phyloP scores from a whole-genome alignment of 2,888 invertebrate genomes.

The Tribolium freemani region DNA sequence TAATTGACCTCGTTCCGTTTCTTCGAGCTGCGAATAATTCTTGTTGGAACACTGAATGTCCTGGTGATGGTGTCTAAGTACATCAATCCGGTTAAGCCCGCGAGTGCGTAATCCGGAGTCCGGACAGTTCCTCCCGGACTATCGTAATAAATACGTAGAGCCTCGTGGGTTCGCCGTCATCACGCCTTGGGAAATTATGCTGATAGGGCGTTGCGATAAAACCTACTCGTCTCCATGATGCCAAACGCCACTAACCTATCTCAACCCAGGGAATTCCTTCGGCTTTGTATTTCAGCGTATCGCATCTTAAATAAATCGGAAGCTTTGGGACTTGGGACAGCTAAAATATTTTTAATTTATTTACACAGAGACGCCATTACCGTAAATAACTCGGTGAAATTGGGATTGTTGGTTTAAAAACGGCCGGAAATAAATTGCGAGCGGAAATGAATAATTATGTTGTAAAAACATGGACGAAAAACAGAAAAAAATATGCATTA shows the following conservation, averaged over 20 bases:
- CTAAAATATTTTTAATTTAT: conserved; percentile 31
- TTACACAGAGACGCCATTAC: conserved; percentile 3
- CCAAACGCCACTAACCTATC: conserved; percentile 49
- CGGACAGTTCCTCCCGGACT: conserved; percentile 44
- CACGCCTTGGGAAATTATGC: conserved; percentile 56
- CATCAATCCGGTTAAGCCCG: neutral
- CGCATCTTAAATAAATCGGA: conserved; percentile 29
- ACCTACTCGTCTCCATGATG: conserved; percentile 49
- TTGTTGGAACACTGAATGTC: too few relatives aligned
- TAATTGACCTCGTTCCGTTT: too few relatives aligned
- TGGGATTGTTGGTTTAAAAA: conserved; percentile 1
- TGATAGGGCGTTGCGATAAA: conserved; percentile 50
- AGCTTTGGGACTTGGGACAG: conserved; percentile 8
- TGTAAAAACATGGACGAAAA: neutral
- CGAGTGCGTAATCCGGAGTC: conserved; percentile 49
- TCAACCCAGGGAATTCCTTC: conserved; percentile 41
- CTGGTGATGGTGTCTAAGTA: too few relatives aligned
- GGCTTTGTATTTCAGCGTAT: conserved; percentile 22
- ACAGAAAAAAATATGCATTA: neutral
- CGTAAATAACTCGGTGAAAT: conserved; percentile 12
- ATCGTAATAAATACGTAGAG: conserved; percentile 52
- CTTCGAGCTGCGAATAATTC: too few relatives aligned
- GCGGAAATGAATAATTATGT: conserved; percentile 7
- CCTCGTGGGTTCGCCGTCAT: conserved; percentile 43
- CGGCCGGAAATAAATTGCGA: neutral